Conservation (phyloP, 2,113 vertebrate species). For the Sinocyclocheilus anshuiensis region DNA sequence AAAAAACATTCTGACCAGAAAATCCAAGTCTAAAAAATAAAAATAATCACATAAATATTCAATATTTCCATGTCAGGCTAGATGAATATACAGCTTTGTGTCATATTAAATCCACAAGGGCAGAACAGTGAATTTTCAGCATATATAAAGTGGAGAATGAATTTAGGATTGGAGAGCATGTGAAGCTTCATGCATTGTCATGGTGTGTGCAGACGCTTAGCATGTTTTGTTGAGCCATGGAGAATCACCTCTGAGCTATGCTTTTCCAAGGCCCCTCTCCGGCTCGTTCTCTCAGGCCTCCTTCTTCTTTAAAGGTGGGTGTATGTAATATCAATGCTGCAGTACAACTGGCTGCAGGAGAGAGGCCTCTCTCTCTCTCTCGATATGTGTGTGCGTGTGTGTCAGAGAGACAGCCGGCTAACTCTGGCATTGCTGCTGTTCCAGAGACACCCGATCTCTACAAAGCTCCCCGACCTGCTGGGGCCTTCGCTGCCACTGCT, state of each 20-base stretch:
- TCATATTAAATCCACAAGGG: not conserved
- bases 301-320: conserved; percentile 54
- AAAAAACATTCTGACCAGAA: not conserved
- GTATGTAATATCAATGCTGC: conserved; percentile 68
- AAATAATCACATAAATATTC: not conserved
- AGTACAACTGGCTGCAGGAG: conserved; percentile 55
- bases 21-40: not conserved
- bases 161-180: not conserved
- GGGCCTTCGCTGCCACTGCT: conserved; percentile 42
- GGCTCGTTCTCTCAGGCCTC: conserved; percentile 29
- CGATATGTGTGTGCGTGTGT: conserved; percentile 37
- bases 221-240: conserved; percentile 44
- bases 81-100: not conserved
- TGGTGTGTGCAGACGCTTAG: conserved; percentile 25
- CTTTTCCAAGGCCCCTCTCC: conserved; percentile 41
- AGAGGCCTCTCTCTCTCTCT: conserved; percentile 46
- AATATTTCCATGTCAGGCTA: not conserved
- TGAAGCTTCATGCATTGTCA: conserved; percentile 33
- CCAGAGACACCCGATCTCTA: conserved; percentile 53
- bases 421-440: conserved; percentile 40
- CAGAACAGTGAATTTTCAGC: not conserved
- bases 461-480: conserved; percentile 42
- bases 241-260: conserved; percentile 36
- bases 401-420: not conserved
- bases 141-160: not conserved